Conservation (phyloP, 2,113 vertebrate species). For the Rhea americana region DNA sequence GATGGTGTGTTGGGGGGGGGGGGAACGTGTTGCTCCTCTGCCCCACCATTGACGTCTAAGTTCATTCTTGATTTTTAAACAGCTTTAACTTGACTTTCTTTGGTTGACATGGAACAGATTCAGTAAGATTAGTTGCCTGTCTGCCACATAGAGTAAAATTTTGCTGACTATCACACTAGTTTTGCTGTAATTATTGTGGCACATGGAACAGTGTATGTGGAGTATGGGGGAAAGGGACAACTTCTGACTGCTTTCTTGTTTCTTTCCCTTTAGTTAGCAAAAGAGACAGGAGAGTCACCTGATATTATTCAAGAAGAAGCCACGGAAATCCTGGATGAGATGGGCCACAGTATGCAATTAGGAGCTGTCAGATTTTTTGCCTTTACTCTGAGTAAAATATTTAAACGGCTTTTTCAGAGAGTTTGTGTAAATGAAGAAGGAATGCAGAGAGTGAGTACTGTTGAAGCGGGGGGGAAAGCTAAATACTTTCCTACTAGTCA, state of each 20-base stretch:
- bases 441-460: conserved; percentile 90
- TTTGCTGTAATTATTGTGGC: background rate
- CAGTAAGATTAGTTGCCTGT: background rate
- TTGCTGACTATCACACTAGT: background rate
- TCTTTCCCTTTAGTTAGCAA: conserved; percentile 80
- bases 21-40: background rate
- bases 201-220: background rate
- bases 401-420: conserved; percentile 90
- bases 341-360: conserved; percentile 90
- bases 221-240: background rate
- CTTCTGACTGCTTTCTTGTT: background rate
- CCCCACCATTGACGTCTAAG: accelerated
- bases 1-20: accelerated
- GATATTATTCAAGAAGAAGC: conserved; percentile 86
- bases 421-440: conserved; percentile 95
- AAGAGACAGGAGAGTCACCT: conserved; percentile 77
- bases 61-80: background rate
- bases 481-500: background rate
- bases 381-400: conserved; percentile 89
- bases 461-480: background rate
- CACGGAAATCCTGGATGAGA: conserved; percentile 90
- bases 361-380: conserved; percentile 91
- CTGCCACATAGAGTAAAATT: background rate
- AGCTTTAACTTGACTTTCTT: background rate
- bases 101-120: background rate